Evolutionary conservation across 2,888 invertebrate species (phyloP).

Genomic region (Cerastoderma edule): DNA sequence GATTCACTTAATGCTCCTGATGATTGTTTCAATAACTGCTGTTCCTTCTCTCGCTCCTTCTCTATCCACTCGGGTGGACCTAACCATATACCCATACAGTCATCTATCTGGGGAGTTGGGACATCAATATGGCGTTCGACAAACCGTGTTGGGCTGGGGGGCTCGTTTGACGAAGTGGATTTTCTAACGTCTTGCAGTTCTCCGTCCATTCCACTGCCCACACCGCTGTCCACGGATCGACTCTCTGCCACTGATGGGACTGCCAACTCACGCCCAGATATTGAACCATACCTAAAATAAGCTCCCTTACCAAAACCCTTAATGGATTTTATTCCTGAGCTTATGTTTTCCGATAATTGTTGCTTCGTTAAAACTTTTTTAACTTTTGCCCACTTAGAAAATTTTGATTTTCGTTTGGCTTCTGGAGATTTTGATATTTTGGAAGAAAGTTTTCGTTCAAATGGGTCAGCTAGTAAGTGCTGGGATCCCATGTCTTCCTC

Average conservation of each 20-base stretch:
- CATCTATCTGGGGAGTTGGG: conserved; percentile 53
- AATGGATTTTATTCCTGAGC: conserved; percentile 70
- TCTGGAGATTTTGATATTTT: conserved; percentile 69
- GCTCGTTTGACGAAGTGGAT: conserved; percentile 72
- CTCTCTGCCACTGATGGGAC: conserved; percentile 66
- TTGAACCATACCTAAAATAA: conserved; percentile 56
- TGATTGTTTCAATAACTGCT: conserved; percentile 48
- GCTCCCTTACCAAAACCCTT: conserved; percentile 70
- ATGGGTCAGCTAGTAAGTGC: conserved; percentile 55
- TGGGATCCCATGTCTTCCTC: conserved; percentile 60
- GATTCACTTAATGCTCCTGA: conserved; percentile 50
- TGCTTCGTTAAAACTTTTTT: conserved; percentile 90
- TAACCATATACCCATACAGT: conserved; percentile 73
- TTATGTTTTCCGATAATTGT: conserved; percentile 74
- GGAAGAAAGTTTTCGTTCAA: conserved; percentile 56
- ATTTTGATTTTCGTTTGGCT: conserved; percentile 80
- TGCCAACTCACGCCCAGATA: conserved; percentile 61
- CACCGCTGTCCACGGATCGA: conserved; percentile 72
- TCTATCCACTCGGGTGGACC: conserved; percentile 79
- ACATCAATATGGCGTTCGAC: conserved; percentile 62
- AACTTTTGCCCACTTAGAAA: conserved; percentile 95
- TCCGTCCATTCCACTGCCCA: conserved; percentile 70
- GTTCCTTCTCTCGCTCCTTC: conserved; percentile 70
- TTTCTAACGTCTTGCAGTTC: conserved; percentile 66
- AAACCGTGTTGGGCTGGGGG: conserved; percentile 69